A percentile compares a stretch with the other conserved stretches of the same genome.
Conservation (phyloP, 2,888 invertebrate species). For the Conistra vaccinii region DNA sequence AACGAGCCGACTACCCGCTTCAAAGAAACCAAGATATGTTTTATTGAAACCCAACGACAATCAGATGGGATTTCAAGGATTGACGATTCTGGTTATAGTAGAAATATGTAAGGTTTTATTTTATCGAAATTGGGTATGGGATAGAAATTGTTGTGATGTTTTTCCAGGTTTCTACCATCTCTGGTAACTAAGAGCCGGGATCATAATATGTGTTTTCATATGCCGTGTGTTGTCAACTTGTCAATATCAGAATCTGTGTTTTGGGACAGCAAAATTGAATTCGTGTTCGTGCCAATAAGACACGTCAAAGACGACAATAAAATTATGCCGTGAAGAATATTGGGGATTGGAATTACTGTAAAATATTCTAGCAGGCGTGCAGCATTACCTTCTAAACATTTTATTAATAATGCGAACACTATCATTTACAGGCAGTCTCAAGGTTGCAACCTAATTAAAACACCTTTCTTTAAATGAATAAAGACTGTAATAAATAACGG, state of each 20-base stretch:
- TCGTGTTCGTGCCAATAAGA: no score
- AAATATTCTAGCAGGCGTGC: neutral
- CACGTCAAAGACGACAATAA: no score
- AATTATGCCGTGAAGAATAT: neutral
- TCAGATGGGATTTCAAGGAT: constrained; percentile 53
- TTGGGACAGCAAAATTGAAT: no score
- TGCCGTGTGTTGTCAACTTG: no score
- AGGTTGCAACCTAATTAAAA: constrained; percentile 28
- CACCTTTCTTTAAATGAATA: constrained; percentile 34
- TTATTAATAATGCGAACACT: neutral
- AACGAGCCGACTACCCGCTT: constrained; percentile 57
- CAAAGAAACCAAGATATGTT: constrained; percentile 52
- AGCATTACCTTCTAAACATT: neutral
- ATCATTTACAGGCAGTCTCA: constrained; percentile 5
- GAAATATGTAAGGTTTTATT: constrained; percentile 9
- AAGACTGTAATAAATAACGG: constrained; percentile 43
- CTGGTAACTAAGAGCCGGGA: neutral
- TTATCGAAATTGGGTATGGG: neutral
- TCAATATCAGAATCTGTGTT: no score
- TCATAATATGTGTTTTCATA: neutral
- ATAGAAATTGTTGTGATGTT: constrained; percentile 1
- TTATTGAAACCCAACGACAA: constrained; percentile 58
- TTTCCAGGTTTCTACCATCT: neutral
- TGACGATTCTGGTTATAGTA: constrained; percentile 17
- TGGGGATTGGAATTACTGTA: neutral